A percentile compares a stretch with the other conserved stretches of the same genome.
These are phyloP conservation scores for Catagonus wagneri DNA, from an alignment of 2,113 vertebrate genomes.

Conservation along the genomic window DNA sequence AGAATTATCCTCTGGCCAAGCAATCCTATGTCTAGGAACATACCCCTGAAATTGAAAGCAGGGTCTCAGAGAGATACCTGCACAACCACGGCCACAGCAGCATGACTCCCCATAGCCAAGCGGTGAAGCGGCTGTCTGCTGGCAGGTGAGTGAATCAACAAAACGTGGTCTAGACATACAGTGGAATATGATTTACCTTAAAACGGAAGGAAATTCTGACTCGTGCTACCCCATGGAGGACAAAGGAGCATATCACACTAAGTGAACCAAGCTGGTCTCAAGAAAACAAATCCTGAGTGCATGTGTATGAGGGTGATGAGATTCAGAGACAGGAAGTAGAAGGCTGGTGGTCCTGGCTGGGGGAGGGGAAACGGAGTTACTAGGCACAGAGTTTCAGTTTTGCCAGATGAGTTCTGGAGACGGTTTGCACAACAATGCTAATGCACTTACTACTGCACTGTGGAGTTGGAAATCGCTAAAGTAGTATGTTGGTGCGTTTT, in stretches of 20 bases:
- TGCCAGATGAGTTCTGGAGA: not conserved
- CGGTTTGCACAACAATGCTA: not conserved
- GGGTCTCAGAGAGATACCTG: not conserved
- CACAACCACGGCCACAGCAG: not conserved
- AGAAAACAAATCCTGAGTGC: not conserved
- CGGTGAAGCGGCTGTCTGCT: not conserved
- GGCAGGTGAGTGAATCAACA: not conserved
- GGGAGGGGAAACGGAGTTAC: accelerated
- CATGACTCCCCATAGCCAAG: not conserved
- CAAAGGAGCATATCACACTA: not conserved
- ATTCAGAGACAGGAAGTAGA: not conserved
- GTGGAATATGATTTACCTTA: not conserved
- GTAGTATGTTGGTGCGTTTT: not conserved
- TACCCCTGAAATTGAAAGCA: not conserved
- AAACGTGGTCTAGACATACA: not conserved
- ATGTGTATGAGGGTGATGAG: not conserved
- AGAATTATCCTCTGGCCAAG: not conserved
- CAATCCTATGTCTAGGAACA: not conserved
- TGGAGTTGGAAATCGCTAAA: not conserved
- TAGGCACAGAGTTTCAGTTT: not conserved
- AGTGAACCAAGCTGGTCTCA: not conserved
- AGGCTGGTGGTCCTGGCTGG: accelerated
- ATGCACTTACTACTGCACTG: not conserved
- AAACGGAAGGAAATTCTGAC: not conserved
- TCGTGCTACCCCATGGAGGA: not conserved